Evolutionary conservation across 2,113 vertebrate species (phyloP).

Genomic region (Galemys pyrenaicus): DNA sequence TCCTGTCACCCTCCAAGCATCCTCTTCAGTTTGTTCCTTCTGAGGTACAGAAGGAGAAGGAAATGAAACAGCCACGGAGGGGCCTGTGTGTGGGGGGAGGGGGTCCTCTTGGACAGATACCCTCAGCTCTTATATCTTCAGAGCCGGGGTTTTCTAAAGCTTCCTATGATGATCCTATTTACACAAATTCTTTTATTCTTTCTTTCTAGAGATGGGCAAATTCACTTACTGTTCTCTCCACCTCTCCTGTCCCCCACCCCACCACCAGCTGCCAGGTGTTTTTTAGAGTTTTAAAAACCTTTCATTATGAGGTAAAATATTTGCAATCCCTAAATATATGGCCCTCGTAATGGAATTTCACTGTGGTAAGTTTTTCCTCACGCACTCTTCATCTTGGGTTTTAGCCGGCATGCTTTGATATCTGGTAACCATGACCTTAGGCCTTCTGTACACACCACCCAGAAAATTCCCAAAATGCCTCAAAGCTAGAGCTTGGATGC

Average conservation of each 20-base stretch:
- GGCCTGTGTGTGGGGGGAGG: fast-evolving
- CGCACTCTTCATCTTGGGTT: background rate
- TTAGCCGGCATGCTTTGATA: background rate
- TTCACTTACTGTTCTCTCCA: background rate
- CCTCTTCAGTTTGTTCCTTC: background rate
- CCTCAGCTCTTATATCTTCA: background rate
- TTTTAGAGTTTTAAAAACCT: conserved; percentile 35
- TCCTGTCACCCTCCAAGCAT: fast-evolving
- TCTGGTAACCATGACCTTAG: background rate
- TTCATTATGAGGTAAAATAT: conserved; percentile 54
- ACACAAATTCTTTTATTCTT: background rate
- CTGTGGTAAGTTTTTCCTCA: conserved; percentile 41
- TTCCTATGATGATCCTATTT: background rate
- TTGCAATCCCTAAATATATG: conserved; percentile 38
- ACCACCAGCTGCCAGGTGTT: conserved; percentile 17
- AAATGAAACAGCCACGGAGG: background rate
- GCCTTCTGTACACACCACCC: background rate
- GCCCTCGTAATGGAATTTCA: conserved; percentile 53
- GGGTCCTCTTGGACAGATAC: background rate
- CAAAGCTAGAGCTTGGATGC: background rate
- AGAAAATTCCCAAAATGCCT: background rate
- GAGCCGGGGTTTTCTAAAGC: background rate
- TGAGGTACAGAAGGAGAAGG: background rate
- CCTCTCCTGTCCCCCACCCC: background rate
- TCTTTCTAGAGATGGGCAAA: background rate